Percentiles rank a stretch among this genome's conserved stretches.
Evolutionary conservation across 2,888 invertebrate genomes (phyloP).

Genomic region (Apotomis capreana): DNA sequence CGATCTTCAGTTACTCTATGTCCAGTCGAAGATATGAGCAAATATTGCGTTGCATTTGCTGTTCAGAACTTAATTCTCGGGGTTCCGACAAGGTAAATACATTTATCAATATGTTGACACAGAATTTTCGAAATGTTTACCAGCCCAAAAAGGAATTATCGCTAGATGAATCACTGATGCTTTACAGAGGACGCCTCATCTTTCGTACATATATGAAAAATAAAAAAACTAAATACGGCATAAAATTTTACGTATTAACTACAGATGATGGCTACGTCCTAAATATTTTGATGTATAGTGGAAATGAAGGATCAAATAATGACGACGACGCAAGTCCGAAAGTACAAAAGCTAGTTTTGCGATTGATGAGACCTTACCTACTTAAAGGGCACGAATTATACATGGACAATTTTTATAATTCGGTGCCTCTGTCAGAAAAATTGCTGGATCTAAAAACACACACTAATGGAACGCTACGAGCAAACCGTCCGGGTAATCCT

Average conservation of each 20-base stretch:
- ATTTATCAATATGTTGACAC: constrained; percentile 45
- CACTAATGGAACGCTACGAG: constrained; percentile 45
- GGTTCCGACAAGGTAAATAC: constrained; percentile 44
- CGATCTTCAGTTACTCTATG: constrained; percentile 33
- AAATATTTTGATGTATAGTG: constrained; percentile 49
- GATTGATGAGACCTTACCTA: constrained; percentile 46
- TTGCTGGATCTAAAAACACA: constrained; percentile 45
- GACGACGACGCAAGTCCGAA: constrained; percentile 23
- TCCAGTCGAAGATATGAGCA: constrained; percentile 43
- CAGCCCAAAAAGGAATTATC: constrained; percentile 46
- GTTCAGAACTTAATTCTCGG: constrained; percentile 45
- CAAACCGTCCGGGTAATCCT: constrained; percentile 46
- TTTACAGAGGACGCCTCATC: constrained; percentile 47
- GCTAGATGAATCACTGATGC: constrained; percentile 48
- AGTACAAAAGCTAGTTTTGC: constrained; percentile 45
- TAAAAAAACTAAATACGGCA: constrained; percentile 51
- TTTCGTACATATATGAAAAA: constrained; percentile 50
- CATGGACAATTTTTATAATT: constrained; percentile 49
- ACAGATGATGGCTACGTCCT: constrained; percentile 51
- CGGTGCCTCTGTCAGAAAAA: constrained; percentile 43
- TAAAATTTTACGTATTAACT: constrained; percentile 51
- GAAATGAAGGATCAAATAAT: neutral
- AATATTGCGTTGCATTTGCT: constrained; percentile 47
- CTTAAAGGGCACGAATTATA: constrained; percentile 46
- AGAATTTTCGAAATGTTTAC: constrained; percentile 46